Percentiles rank a stretch among this genome's conserved stretches.
phyloP scores from a whole-genome alignment of 1,140 invertebrate species.

The Diachasmimorpha longicaudata region DNA sequence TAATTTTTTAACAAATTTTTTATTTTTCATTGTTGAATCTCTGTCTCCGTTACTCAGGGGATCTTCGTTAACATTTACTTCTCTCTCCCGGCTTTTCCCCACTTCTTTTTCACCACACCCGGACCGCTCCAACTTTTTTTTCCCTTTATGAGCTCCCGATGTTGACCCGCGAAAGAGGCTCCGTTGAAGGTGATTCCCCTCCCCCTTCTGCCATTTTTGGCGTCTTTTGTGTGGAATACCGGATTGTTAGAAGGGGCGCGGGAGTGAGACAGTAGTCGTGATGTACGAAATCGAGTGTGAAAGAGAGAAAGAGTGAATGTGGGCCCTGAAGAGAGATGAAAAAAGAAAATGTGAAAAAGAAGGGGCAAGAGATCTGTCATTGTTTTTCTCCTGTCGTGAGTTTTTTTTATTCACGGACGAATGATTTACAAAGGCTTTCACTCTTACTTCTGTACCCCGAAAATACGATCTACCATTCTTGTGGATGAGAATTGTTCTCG shows the following conservation, averaged over 20 bases:
- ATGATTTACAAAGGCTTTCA: slow-evolving; percentile 27
- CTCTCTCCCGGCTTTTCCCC: neutral
- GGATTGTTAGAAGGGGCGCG: neutral
- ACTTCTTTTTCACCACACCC: neutral
- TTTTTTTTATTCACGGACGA: slow-evolving; percentile 32
- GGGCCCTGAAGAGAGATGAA: neutral
- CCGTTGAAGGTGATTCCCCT: slow-evolving; percentile 33
- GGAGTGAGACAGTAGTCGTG: neutral
- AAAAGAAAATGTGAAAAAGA: neutral
- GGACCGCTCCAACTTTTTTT: slow-evolving; percentile 14
- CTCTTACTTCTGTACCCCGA: neutral
- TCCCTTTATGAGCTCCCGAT: neutral
- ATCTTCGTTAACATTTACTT: slow-evolving; percentile 1
- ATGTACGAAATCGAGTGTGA: neutral
- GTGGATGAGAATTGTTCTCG: neutral
- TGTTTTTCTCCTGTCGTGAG: slow-evolving; percentile 37
- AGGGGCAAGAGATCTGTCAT: slow-evolving; percentile 31
- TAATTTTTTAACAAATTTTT: too few species aligned
- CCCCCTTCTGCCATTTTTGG: neutral
- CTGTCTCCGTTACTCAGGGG: neutral
- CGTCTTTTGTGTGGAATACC: slow-evolving; percentile 16
- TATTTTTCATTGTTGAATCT: neutral
- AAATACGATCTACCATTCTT: neutral
- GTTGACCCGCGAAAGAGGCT: slow-evolving; percentile 24
- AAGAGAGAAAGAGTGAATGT: neutral